phyloP scores from a whole-genome alignment of 2,797 vertebrate species.

The Chaetodon trifasciatus region DNA sequence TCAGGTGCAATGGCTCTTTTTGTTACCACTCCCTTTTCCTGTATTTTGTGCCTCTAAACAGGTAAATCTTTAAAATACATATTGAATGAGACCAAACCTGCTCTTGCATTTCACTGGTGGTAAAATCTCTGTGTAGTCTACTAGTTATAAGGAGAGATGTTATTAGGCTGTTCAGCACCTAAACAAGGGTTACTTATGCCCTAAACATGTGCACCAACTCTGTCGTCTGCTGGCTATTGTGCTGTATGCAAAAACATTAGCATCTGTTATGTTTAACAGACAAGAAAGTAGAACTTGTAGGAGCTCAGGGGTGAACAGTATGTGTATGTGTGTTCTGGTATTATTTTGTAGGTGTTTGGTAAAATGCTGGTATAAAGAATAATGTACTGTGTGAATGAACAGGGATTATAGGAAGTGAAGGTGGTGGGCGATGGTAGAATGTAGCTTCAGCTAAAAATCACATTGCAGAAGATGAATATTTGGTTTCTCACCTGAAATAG shows the following conservation, averaged over 20 bases:
- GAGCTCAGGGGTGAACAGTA: neutral
- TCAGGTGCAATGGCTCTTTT: neutral
- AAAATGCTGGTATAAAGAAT: conserved; percentile 7
- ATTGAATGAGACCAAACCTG: neutral
- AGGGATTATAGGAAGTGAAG: conserved; percentile 17
- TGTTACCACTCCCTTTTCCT: neutral
- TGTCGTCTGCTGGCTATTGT: neutral
- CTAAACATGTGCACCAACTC: neutral
- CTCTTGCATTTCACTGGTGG: neutral
- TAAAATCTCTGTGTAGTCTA: neutral
- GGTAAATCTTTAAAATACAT: neutral
- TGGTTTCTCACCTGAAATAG: conserved; percentile 44
- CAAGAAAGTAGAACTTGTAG: neutral
- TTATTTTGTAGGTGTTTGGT: neutral
- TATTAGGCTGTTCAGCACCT: neutral
- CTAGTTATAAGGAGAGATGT: neutral
- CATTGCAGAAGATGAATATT: conserved; percentile 33
- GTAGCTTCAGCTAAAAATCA: conserved; percentile 13
- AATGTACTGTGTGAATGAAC: conserved; percentile 1
- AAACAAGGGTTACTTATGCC: neutral
- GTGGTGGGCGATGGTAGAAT: neutral
- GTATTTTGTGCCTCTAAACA: neutral
- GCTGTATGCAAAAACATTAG: neutral
- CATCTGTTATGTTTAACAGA: neutral
- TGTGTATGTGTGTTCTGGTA: neutral